phyloP scores from a whole-genome alignment of 2,888 invertebrate genomes.

The Dioctria rufipes region DNA sequence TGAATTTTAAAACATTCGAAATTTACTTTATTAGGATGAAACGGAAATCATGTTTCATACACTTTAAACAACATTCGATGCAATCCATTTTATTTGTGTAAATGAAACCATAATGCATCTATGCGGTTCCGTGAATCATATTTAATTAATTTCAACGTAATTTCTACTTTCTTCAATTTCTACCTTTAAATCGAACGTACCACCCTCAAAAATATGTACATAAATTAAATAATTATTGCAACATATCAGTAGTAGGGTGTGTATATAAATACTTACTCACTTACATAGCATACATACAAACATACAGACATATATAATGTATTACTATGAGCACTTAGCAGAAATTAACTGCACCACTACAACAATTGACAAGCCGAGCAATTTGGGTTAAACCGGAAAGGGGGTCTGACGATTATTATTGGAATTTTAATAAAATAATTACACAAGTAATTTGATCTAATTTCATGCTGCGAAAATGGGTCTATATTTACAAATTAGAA shows the following conservation, averaged over 20 bases:
- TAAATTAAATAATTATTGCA: too few species aligned
- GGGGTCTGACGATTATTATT: slow-evolving; percentile 41
- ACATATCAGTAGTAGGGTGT: too few species aligned
- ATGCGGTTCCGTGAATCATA: background rate
- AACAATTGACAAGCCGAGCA: background rate
- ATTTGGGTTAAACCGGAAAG: slow-evolving; percentile 46
- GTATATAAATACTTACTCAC: too few species aligned
- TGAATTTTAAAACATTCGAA: too few species aligned
- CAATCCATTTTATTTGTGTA: background rate
- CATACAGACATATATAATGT: too few species aligned
- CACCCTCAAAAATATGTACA: too few species aligned
- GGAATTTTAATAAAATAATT: slow-evolving; percentile 51
- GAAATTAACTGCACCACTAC: slow-evolving; percentile 30
- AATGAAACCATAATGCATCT: background rate
- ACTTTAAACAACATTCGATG: too few species aligned
- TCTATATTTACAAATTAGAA: slow-evolving; percentile 49
- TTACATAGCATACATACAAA: too few species aligned
- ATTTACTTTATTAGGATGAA: too few species aligned
- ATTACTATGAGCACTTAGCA: slow-evolving; percentile 26
- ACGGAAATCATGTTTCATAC: too few species aligned
- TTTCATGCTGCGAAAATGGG: slow-evolving; percentile 49
- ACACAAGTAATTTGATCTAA: slow-evolving; percentile 51
- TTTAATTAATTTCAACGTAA: background rate
- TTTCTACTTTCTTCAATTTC: background rate
- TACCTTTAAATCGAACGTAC: background rate